phyloP scores from a whole-genome alignment of 2,797 vertebrate genomes.

The Rachycentron canadum region DNA sequence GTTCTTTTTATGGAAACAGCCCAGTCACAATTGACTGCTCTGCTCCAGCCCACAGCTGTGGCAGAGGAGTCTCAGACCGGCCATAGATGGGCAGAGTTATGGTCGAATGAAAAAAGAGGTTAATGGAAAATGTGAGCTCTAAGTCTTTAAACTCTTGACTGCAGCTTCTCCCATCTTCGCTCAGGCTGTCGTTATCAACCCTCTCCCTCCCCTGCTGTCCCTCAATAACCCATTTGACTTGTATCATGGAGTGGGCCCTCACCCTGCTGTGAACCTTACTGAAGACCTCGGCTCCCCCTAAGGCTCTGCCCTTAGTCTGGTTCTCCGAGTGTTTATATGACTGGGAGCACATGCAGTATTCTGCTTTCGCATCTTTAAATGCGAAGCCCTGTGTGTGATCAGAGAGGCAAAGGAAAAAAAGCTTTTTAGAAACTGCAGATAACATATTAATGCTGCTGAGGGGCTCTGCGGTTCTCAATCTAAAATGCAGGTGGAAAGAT shows the following conservation, averaged over 20 bases:
- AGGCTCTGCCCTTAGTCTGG: conserved; percentile 37
- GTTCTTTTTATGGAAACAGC: conserved; percentile 75
- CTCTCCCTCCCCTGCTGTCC: neutral
- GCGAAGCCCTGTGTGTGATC: conserved; percentile 29
- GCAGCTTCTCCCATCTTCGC: conserved; percentile 39
- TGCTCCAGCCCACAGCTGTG: conserved; percentile 49
- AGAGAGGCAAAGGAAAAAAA: conserved; percentile 7
- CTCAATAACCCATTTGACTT: conserved; percentile 24
- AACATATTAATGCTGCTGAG: neutral
- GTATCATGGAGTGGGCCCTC: conserved; percentile 47
- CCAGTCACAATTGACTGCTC: conserved; percentile 66
- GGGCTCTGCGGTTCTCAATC: conserved; percentile 2
- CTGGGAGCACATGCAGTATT: neutral
- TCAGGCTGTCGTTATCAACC: conserved; percentile 43
- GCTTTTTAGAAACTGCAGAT: conserved; percentile 18
- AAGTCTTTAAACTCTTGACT: conserved; percentile 64
- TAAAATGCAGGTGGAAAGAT: conserved; percentile 33
- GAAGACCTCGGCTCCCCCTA: conserved; percentile 45
- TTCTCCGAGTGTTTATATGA: conserved; percentile 49
- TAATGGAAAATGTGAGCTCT: conserved; percentile 79
- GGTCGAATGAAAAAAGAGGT: conserved; percentile 67
- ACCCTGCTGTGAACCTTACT: conserved; percentile 56
- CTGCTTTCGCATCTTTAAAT: conserved; percentile 23
- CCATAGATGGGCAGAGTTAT: conserved; percentile 78
- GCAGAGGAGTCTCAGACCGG: conserved; percentile 50